Percentiles rank a stretch among this genome's conserved stretches.
Evolutionary conservation across 92 coral and sea anemone species (phyloP).

Genomic region (Zoanthus sansibaricus): DNA sequence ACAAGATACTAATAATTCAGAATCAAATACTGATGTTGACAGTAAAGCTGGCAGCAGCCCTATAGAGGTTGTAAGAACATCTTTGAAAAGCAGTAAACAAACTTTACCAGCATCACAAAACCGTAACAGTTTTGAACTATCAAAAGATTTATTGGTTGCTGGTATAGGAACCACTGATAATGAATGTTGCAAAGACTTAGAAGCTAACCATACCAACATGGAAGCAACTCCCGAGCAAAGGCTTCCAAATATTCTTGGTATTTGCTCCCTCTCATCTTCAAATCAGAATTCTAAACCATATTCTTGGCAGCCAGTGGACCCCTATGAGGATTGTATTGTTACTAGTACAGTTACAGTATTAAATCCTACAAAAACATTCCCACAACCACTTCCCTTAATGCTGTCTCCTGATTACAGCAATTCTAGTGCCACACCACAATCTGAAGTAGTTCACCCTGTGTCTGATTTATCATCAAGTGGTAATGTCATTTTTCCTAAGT

Average conservation of each 20-base stretch:
- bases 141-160: neutral
- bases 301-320: neutral
- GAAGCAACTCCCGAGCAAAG: neutral
- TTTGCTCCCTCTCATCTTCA: conserved; percentile 20
- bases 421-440: neutral
- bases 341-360: neutral
- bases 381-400: neutral
- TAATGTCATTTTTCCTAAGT: neutral
- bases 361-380: neutral
- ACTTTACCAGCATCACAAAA: neutral
- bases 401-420: neutral
- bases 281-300: neutral
- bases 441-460: neutral
- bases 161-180: neutral
- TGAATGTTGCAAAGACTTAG: neutral
- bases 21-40: neutral
- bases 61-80: neutral
- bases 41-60: neutral
- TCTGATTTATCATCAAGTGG: neutral
- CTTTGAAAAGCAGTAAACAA: neutral
- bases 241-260: conserved; percentile 32
- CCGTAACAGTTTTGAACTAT: neutral
- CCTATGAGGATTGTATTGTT: neutral
- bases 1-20: neutral
- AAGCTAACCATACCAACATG: neutral